Percentiles rank a stretch among this genome's conserved stretches.
phyloP scores from a whole-genome alignment of 2,113 vertebrate species.

The Erpornis zantholeuca region DNA sequence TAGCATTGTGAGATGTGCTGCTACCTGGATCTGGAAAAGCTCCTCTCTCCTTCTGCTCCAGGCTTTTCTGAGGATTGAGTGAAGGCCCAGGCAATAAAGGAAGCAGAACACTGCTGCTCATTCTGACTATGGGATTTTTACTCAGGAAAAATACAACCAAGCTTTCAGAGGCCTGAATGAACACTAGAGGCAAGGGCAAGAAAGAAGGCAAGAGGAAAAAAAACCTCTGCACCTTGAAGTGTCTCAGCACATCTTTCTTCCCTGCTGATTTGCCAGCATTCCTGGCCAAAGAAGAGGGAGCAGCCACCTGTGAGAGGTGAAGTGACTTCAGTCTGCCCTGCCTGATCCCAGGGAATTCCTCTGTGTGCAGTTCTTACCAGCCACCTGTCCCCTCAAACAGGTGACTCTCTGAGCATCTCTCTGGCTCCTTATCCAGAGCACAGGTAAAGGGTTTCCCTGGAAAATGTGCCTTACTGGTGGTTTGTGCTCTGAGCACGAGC shows the following conservation, averaged over 20 bases:
- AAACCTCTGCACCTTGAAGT: background rate
- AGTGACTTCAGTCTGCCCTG: background rate
- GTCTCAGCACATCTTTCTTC: background rate
- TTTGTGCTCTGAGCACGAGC: background rate
- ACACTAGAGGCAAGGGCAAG: slow-evolving; percentile 26
- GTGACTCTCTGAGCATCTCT: background rate
- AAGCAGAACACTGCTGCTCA: slow-evolving; percentile 37
- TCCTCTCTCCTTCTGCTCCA: slow-evolving; percentile 34
- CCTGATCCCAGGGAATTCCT: background rate
- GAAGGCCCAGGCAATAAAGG: slow-evolving; percentile 49
- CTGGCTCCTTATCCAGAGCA: slow-evolving; percentile 26
- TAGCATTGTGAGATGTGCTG: background rate
- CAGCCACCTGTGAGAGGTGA: background rate
- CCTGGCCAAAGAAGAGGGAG: background rate
- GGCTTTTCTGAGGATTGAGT: slow-evolving; percentile 50
- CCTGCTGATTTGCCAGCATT: background rate
- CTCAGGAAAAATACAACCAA: slow-evolving; percentile 47
- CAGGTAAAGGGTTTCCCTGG: slow-evolving; percentile 58
- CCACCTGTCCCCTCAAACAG: background rate
- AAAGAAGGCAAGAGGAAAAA: background rate
- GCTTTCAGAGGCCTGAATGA: slow-evolving; percentile 29
- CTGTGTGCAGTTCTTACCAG: background rate
- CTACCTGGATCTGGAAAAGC: slow-evolving; percentile 43
- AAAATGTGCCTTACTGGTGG: background rate
- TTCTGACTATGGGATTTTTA: slow-evolving; percentile 50